A percentile compares a stretch with the other conserved stretches of the same genome.
These are phyloP conservation scores for Fabriciana adippe DNA, from an alignment of 2,888 invertebrate genomes.

Conservation along the genomic window DNA sequence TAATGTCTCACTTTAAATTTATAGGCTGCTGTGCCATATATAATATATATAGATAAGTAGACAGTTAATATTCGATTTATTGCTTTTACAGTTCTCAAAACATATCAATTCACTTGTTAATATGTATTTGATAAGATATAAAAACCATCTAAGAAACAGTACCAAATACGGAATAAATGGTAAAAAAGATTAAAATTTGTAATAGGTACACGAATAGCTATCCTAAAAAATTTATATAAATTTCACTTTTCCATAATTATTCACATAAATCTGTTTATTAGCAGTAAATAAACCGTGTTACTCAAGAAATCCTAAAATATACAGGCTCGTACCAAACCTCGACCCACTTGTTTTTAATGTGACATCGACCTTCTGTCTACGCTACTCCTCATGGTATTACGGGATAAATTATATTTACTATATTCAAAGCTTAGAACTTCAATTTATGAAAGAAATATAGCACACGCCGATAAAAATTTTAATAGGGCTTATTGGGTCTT, in stretches of 20 bases:
- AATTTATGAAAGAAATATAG: not conserved
- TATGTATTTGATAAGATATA: too few relatives aligned
- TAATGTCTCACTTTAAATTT: not conserved
- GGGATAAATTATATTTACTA: constrained; percentile 22
- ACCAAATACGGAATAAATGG: too few relatives aligned
- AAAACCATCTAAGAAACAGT: too few relatives aligned
- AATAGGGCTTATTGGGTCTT: too few relatives aligned
- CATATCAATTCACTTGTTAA: too few relatives aligned
- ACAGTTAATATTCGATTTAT: too few relatives aligned
- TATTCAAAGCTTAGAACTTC: not conserved
- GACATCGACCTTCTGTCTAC: constrained; percentile 34
- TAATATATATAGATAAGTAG: too few relatives aligned
- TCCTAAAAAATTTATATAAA: not conserved
- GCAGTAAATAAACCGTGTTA: constrained; percentile 46
- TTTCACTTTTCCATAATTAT: not conserved
- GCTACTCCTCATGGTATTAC: constrained; percentile 31
- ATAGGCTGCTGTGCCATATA: too few relatives aligned
- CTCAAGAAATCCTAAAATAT: constrained; percentile 71
- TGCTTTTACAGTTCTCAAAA: too few relatives aligned
- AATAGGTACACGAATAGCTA: too few relatives aligned
- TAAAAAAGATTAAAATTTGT: too few relatives aligned
- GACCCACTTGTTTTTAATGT: constrained; percentile 58
- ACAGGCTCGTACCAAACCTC: constrained; percentile 52
- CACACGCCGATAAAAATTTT: not conserved
- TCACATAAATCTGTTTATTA: not conserved